phyloP scores from a whole-genome alignment of 2,113 vertebrate species.

The Narcine bancroftii region DNA sequence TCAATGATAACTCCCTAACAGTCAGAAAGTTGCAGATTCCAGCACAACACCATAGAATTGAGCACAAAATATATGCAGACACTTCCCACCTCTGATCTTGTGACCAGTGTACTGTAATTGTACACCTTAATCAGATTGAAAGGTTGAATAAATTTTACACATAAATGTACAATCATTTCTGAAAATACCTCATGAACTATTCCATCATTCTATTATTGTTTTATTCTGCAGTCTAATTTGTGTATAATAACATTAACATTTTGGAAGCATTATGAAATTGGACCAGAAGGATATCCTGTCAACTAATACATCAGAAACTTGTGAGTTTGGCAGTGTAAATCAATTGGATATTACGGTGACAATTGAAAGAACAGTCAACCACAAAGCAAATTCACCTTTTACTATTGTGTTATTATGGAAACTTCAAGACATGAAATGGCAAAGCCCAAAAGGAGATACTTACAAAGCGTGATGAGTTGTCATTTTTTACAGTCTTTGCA shows the following conservation, averaged over 20 bases:
- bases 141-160: not conserved
- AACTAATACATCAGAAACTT: not conserved
- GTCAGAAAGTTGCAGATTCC: too few species aligned
- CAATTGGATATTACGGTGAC: not conserved
- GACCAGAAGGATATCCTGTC: not conserved
- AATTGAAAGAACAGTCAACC: not conserved
- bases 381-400: not conserved
- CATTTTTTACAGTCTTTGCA: constrained; percentile 96
- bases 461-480: constrained; percentile 97
- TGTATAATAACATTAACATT: not conserved
- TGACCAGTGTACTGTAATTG: too few species aligned
- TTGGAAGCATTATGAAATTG: not conserved
- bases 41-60: not conserved
- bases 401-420: not conserved
- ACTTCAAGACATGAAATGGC: not conserved
- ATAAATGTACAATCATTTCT: not conserved
- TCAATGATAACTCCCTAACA: too few species aligned
- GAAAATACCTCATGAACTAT: too few species aligned
- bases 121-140: not conserved
- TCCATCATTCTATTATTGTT: not conserved
- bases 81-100: too few species aligned
- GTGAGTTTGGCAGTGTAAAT: too few species aligned
- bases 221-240: not conserved
- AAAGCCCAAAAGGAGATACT: constrained; percentile 50
- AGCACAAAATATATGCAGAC: not conserved